Evolutionary conservation across 2,113 vertebrate species (phyloP).

Genomic region (Catharus bicknelli): DNA sequence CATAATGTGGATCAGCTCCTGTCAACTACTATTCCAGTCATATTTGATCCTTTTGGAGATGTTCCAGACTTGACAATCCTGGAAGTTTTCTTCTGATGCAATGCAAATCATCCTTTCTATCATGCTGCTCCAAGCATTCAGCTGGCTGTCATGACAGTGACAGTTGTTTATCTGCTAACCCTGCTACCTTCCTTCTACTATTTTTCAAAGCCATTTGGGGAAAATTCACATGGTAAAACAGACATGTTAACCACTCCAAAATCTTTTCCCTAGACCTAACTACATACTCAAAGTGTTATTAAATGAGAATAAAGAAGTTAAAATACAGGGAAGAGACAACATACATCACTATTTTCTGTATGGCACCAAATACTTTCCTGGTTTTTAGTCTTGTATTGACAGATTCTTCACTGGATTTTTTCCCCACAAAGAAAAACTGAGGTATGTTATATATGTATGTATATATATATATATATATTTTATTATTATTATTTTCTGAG

Average conservation of each 20-base stretch:
- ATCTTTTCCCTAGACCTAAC: neutral
- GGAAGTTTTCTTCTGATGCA: neutral
- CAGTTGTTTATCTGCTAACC: neutral
- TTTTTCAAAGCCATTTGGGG: neutral
- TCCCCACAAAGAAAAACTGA: fast-evolving
- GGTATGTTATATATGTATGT: too few species aligned
- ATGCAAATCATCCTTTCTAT: neutral
- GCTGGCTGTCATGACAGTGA: neutral
- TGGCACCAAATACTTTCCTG: neutral
- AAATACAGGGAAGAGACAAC: neutral
- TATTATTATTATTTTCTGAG: neutral
- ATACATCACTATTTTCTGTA: neutral
- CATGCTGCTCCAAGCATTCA: neutral
- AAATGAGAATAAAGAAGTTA: neutral
- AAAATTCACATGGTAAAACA: neutral
- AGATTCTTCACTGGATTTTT: neutral
- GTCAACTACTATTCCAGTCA: neutral
- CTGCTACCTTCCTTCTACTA: neutral
- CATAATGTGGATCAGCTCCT: neutral
- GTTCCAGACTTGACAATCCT: neutral
- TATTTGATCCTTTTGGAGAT: neutral
- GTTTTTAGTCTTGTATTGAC: neutral
- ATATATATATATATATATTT: too few species aligned
- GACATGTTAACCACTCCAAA: neutral
- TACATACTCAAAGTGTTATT: neutral